These are phyloP conservation scores for Tinea trinotella DNA, from an alignment of 2,888 invertebrate species.

Conservation along the genomic window DNA sequence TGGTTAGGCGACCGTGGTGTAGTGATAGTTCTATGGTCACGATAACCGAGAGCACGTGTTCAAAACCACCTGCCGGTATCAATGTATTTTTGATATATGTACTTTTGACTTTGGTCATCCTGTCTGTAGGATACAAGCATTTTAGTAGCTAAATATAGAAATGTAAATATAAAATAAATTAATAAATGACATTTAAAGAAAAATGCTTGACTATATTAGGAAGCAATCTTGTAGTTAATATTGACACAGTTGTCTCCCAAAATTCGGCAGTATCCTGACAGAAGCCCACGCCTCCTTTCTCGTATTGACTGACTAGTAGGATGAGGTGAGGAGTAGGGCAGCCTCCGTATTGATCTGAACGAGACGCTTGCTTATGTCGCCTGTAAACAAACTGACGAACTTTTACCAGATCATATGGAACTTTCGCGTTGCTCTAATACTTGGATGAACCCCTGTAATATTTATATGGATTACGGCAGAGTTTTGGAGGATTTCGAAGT, in stretches of 20 bases:
- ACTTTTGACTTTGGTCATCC: no score
- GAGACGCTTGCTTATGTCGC: constrained; percentile 34
- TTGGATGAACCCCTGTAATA: not conserved
- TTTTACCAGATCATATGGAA: constrained; percentile 1
- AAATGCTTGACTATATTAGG: not conserved
- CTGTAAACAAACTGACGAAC: constrained; percentile 29
- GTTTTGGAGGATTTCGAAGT: not conserved
- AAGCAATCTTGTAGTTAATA: not conserved
- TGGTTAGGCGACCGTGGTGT: no score
- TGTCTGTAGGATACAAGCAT: no score
- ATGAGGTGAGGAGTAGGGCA: constrained; percentile 23
- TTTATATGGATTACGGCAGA: not conserved
- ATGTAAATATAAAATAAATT: no score
- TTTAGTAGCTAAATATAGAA: no score
- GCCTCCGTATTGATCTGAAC: constrained; percentile 58
- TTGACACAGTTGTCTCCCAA: constrained; percentile 3
- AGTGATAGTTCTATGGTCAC: no score
- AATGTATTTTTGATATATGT: no score
- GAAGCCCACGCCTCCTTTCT: not conserved
- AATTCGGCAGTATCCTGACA: constrained; percentile 3
- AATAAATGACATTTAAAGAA: not conserved
- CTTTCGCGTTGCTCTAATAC: not conserved
- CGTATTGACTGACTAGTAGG: not conserved
- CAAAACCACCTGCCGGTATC: no score
- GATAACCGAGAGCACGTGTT: no score